phyloP scores from a whole-genome alignment of 2,888 invertebrate species.

The Glyphotaelius pellucidus region DNA sequence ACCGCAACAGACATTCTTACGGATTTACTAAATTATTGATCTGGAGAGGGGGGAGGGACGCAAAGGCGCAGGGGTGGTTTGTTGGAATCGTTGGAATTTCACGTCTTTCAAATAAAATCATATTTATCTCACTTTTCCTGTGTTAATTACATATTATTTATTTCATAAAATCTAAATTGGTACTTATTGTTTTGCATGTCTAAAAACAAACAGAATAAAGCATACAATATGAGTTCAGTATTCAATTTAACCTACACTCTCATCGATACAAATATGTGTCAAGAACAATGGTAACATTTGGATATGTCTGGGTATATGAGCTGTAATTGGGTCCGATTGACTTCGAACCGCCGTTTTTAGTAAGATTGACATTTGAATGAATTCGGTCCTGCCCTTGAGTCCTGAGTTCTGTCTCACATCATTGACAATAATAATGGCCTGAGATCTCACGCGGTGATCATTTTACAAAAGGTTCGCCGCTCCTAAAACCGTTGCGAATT shows the following conservation, averaged over 20 bases:
- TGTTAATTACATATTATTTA: too few species aligned
- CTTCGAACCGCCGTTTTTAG: not conserved
- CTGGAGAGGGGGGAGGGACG: not conserved
- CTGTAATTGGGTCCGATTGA: not conserved
- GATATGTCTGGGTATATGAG: not conserved
- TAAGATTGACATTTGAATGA: not conserved
- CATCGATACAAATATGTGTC: not conserved
- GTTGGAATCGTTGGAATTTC: not conserved
- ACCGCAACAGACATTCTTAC: not conserved
- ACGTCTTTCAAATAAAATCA: too few species aligned
- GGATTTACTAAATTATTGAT: not conserved
- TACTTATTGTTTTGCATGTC: not conserved
- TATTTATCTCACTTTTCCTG: too few species aligned
- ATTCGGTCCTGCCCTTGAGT: not conserved
- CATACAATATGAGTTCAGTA: not conserved
- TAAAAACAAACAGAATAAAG: not conserved
- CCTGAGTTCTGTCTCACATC: not conserved
- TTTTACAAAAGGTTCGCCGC: conserved; percentile 27
- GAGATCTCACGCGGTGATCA: not conserved
- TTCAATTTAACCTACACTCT: not conserved
- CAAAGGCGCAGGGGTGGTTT: not conserved
- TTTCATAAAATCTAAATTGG: too few species aligned
- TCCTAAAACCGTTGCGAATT: conserved; percentile 13
- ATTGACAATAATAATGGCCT: not conserved
- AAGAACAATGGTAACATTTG: not conserved